Base-by-base conservation (phyloP, 1,140 invertebrate genomes). In the Nylanderia fulva region DNA sequence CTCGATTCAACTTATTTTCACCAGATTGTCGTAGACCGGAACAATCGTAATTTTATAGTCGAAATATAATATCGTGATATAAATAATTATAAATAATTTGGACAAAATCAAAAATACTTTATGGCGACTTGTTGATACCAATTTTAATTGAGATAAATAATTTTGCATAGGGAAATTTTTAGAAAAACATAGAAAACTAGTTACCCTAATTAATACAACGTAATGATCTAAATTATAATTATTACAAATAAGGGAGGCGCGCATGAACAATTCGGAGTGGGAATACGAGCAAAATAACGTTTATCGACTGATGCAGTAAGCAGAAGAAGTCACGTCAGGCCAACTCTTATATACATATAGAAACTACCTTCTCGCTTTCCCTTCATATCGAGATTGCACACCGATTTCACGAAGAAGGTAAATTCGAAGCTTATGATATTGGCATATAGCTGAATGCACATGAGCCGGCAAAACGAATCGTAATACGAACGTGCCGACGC, bases 391-490 rank as follows among this genome's bases (percentile, higher is more conserved):
- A 75, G 54, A 88, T 85, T 13, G 45, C 54, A 18, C 13, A 60
- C 54, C 63, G 86, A 85, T 88, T 85, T 80, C 58, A 27, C 24
- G 54, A 72, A 42, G 60, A 88, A 80, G 71, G 63, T 85, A 85
- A 85, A 85, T 88, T 88, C 69, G 60, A 69, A 69, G 74, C 86
- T 88, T 75, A 80, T 72, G 72, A 66, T 82, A 87, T 84, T 74
- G 63, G 56, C 63, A 74, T 82, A 61, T 42, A 52, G 63, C 15
- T 61, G 76, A 80, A 61, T 69, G 76, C 76, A 60, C 64, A 68
- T 61, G 84, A 68, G 36, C 36, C 64, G 64, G 60, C 33, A 39
- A 39, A 85, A 76, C 83, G 60, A 80, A 87, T 86, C 86, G 75
- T 63, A 87, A 86, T 33, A 66, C 52, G 71, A 74, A 63, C 79